Conservation (phyloP, 2,888 invertebrate genomes). For the Campoplex nolae region DNA sequence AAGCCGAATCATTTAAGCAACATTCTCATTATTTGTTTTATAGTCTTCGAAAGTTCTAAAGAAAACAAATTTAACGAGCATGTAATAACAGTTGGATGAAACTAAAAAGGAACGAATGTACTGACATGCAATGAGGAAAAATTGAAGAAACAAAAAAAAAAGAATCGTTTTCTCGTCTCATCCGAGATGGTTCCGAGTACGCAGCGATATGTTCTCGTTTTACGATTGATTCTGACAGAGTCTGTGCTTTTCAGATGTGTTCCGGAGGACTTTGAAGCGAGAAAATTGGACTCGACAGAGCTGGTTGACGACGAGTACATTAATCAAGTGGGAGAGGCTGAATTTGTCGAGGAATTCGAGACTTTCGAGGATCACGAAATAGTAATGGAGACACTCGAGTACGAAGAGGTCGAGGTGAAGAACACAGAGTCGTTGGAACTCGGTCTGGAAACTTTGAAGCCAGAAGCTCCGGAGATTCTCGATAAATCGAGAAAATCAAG, state of each 20-base stretch:
- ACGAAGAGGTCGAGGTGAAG: constrained; percentile 50
- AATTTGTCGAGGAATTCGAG: constrained; percentile 30
- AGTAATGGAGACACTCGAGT: constrained; percentile 54
- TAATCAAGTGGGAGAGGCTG: constrained; percentile 28
- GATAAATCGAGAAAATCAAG: constrained; percentile 46
- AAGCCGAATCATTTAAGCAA: neutral
- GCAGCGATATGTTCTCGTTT: neutral
- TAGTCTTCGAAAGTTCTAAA: too few species aligned
- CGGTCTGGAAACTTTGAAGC: constrained; percentile 34
- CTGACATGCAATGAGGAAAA: neutral
- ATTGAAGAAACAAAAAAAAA: constrained; percentile 21
- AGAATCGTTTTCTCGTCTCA: constrained; percentile 26
- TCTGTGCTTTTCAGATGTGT: constrained; percentile 73
- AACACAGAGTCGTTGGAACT: constrained; percentile 51
- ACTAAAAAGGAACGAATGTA: neutral
- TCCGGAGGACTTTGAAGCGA: constrained; percentile 42
- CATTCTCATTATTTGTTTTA: constrained; percentile 8
- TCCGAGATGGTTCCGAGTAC: constrained; percentile 47
- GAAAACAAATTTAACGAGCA: too few species aligned
- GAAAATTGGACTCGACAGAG: constrained; percentile 40
- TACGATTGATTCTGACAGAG: constrained; percentile 61
- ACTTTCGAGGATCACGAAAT: constrained; percentile 51
- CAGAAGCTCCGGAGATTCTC: neutral
- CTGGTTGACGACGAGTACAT: constrained; percentile 52
- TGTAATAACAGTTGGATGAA: too few species aligned